These are phyloP conservation scores for Tiaroga cobitis DNA, from an alignment of 2,797 vertebrate species.

Conservation along the genomic window DNA sequence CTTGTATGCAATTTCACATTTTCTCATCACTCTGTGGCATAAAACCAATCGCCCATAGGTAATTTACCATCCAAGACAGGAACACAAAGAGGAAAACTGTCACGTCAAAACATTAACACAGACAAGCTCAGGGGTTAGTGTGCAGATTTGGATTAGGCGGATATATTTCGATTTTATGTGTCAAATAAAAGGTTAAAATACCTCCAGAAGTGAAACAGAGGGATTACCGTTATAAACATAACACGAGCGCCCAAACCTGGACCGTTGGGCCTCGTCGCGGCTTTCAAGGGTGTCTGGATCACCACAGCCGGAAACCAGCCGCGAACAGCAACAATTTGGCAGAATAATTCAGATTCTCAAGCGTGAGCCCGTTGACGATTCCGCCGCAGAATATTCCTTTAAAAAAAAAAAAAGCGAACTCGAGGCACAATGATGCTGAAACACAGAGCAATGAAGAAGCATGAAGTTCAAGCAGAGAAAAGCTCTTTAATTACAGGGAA, in stretches of 20 bases:
- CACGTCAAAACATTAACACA: slow-evolving; percentile 62
- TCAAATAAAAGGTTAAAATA: slow-evolving; percentile 69
- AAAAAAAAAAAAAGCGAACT: neutral
- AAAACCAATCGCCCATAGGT: slow-evolving; percentile 59
- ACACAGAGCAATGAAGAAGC: too few species aligned
- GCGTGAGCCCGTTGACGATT: neutral
- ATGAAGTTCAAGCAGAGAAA: neutral
- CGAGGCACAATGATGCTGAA: neutral
- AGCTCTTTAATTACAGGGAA: neutral
- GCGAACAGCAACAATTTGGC: slow-evolving; percentile 37
- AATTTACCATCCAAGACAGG: slow-evolving; percentile 69
- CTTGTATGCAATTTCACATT: slow-evolving; percentile 34
- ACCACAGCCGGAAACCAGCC: slow-evolving; percentile 47
- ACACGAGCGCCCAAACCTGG: slow-evolving; percentile 52
- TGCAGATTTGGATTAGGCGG: slow-evolving; percentile 69
- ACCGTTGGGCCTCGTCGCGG: slow-evolving; percentile 23
- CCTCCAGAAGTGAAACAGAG: slow-evolving; percentile 54
- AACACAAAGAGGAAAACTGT: slow-evolving; percentile 63
- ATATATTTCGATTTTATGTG: slow-evolving; percentile 70
- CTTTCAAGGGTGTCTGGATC: slow-evolving; percentile 52
- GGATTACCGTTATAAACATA: slow-evolving; percentile 55
- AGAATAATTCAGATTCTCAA: slow-evolving; percentile 54
- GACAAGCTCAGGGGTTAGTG: slow-evolving; percentile 63
- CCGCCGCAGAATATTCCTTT: neutral
- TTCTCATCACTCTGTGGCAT: slow-evolving; percentile 54